Base-by-base conservation (phyloP, 2,888 invertebrate species). In the Ichneumon xanthorius region DNA sequence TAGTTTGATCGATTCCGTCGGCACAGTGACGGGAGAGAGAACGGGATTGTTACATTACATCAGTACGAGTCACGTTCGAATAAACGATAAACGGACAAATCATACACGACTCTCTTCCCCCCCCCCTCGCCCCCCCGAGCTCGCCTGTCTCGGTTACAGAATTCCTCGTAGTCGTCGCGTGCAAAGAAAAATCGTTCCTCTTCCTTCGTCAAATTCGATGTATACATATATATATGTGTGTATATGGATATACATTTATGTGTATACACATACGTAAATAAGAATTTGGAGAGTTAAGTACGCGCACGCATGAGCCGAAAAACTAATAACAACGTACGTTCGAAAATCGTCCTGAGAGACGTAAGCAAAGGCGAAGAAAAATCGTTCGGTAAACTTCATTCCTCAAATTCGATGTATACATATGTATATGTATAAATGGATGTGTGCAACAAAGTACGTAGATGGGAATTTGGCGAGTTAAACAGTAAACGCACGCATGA, bases 1-100 rank as follows among this genome's bases (percentile, higher is more conserved):
- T 53, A 86, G 86, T 83, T 83, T 83, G 86, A 86, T 82, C 82
- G 84, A 86, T 82, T 80, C 85, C 85, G 85, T 85, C 85, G 85
- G 82, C 82, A 70, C 78, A 80, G 79, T 71, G 85, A 85, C 84
- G 76, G 58, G 50, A 65, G 40, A 75, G 53, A 65, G 75, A 81
- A 22, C 61, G 19, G 63, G 63, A 78, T 14, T 50, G 73, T 65
- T 53, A 68, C 22, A 26, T 26, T 11, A 5, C 33, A 63, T 63
- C 16, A n/a, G 37, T 37, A 50, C 33, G 30, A 9, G 61, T 63
- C 30, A 45, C 50, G 68, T 45, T 63, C 30, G 45, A 73, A 58
- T 73, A 16, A 30, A 61, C 61, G 30, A 30, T 61, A 58, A 61
- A 48, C 70, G 63, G 55, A 79, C 70, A 71, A 79, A 79, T 79